Evolutionary conservation across 2,113 vertebrate genomes (phyloP), one percentile per base, ranked within the genome.

Genomic region (Carassius gibelio): DNA sequence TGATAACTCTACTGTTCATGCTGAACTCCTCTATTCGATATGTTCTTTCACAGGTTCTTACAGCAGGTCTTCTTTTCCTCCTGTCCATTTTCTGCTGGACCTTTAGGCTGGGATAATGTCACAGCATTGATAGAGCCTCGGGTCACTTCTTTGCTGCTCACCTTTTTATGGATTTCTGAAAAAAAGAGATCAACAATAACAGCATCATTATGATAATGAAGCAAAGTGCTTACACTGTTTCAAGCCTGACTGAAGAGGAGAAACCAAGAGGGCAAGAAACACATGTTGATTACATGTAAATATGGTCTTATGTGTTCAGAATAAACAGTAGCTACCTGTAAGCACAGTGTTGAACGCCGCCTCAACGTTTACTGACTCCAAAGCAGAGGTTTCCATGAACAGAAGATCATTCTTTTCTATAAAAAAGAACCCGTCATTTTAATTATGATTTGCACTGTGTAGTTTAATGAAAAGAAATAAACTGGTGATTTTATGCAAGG

Each of bases 161-260:
- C 96, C 90, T 95, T 98, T 45, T 90, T 91, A 87, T 96, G 96
- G 89, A 99, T 98, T 89, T 97, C 97, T 99, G 92, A 15, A 38
- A 84, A 10, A 48, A 48, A 48, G 45, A 61, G 45, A 69, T 19
- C 34, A 36, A 42, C n/a, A 26, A 38, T 17, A 26, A 34, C 17
- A 75, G 17, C 30, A 3, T 36, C 9, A n/a, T 75, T 68, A 62
- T 75, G 23, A 62, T 59, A 45, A 23, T 80, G 62, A 81, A 68
- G 59, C 8, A 8, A 45, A 45, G 45, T 64, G 78, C 36, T 81
- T 68, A 55, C 52, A 50, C 11, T 69, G 38, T 62, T 38, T 79
- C 57, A 62, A 80, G 57, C 8, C 15, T 10, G 23, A 30, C 21
- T 62, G 48, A 57, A 48, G 34, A 30, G 66, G 61, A 62, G 26